Conservation (phyloP, 2,113 vertebrate species). For the Propithecus coquereli region DNA sequence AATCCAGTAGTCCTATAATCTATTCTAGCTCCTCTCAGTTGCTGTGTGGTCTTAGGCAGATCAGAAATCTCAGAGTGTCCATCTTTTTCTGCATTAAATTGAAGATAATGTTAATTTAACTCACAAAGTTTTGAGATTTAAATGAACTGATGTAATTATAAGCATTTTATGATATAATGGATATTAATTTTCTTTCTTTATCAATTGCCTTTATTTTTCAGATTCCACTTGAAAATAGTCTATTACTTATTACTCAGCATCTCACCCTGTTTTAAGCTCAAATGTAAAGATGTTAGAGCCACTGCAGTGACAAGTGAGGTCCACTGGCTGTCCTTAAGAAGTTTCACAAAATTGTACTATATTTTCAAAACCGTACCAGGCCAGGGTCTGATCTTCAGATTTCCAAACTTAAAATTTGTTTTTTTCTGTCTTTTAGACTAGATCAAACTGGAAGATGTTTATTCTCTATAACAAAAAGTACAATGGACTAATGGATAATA, state of each 20-base stretch:
- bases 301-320: not conserved
- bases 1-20: not conserved
- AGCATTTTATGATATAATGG: not conserved
- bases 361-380: not conserved
- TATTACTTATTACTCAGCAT: not conserved
- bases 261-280: not conserved
- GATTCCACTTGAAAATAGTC: not conserved
- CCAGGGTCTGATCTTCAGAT: not conserved
- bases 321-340: not conserved
- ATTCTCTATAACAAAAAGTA: not conserved
- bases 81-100: not conserved
- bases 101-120: not conserved
- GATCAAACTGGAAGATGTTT: not conserved
- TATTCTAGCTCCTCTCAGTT: not conserved
- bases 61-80: not conserved
- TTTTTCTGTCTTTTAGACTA: not conserved
- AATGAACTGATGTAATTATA: not conserved
- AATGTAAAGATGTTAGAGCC: not conserved
- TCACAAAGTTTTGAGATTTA: not conserved
- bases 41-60: not conserved
- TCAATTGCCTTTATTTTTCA: not conserved
- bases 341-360: not conserved
- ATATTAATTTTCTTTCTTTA: not conserved
- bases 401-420: not conserved
- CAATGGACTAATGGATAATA: not conserved